Percentiles rank a stretch among this genome's conserved stretches.
phyloP scores from a whole-genome alignment of 2,113 vertebrate genomes.

The Triplophysa siluroides region DNA sequence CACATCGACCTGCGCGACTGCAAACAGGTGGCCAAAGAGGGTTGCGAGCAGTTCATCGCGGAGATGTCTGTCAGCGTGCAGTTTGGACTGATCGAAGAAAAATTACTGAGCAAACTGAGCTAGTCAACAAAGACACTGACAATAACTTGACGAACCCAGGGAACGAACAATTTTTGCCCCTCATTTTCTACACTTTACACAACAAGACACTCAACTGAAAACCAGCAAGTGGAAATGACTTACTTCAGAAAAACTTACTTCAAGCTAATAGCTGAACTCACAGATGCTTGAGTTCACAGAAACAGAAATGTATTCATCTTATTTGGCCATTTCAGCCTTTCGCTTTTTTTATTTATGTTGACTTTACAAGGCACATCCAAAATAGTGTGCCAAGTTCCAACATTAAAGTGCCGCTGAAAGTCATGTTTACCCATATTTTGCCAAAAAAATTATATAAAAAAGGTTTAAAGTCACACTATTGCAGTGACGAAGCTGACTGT shows the following conservation, averaged over 20 bases:
- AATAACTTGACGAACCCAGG: constrained; percentile 3
- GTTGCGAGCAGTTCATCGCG: constrained; percentile 92
- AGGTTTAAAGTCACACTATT: neutral
- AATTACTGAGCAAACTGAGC: constrained; percentile 93
- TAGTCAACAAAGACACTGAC: constrained; percentile 68
- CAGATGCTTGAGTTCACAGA: constrained; percentile 1
- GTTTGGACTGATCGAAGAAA: constrained; percentile 91
- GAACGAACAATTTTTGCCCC: neutral
- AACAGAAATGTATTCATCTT: neutral
- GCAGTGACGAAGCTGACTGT: constrained; percentile 47
- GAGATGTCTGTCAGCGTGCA: constrained; percentile 97
- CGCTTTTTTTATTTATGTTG: neutral
- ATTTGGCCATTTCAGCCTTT: constrained; percentile 5
- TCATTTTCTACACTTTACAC: constrained; percentile 12
- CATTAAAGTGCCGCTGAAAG: constrained; percentile 13
- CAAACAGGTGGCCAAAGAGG: constrained; percentile 93
- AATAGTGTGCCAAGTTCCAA: neutral
- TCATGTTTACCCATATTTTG: constrained; percentile 22
- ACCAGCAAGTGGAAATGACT: constrained; percentile 12
- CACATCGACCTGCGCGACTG: constrained; percentile 95
- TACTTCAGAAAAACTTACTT: neutral
- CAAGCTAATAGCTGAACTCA: constrained; percentile 20
- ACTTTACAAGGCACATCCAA: constrained; percentile 25
- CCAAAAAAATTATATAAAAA: neutral
- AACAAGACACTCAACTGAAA: neutral